Base-by-base conservation (phyloP, 2,797 vertebrate species). In the Remorina albescens region DNA sequence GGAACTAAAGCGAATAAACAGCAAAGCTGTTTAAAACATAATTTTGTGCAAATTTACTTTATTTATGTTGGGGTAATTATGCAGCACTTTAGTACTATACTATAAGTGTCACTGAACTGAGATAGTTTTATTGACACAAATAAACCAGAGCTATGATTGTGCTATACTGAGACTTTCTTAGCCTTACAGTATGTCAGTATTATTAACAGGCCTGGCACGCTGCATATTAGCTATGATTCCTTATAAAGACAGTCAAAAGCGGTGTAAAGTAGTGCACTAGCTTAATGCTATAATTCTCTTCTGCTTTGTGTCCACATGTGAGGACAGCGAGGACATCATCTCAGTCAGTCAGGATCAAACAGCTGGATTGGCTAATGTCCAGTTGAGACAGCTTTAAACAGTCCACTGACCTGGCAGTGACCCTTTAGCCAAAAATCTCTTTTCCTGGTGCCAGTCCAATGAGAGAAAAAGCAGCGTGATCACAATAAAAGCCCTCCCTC, bases 311-410 rank as follows among this genome's bases (percentile, higher is more conserved):
- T 82, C 65, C 51, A 74, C 46, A 62, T 47, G 47, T 76, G 65
- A 80, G 54, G 72, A 79, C 74, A 81, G 59, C 73, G 64, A 77
- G 68, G 71, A 72, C 71, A 71, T 67, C 30, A 19, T 76, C 67
- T 76, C 77, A 79, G 37, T 82, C 71, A 81, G 62, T 30, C 62
- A 53, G 37, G 74, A 74, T 84, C 63, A 78, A 88, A 85, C 82
- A 90, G 84, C 88, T 89, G 86, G 74, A 55, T 54, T 75, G 89
- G 86, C 81, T 47, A 23, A 59, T 42, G 41, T 88, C 86, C 85
- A 86, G 13, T 67, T 25, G 63, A 82, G 70, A 83, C 70, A 74
- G 83, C 67, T 90, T 87, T 85, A 83, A 86, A 80, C 66, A 76
- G 64, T 78, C 74, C 78, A 41, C 64, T 57, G 56, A 66, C 79